Evolutionary conservation across 1,140 invertebrate genomes (phyloP), one percentile per base, ranked within the genome.

Genomic region (Odontomachus brunneus): DNA sequence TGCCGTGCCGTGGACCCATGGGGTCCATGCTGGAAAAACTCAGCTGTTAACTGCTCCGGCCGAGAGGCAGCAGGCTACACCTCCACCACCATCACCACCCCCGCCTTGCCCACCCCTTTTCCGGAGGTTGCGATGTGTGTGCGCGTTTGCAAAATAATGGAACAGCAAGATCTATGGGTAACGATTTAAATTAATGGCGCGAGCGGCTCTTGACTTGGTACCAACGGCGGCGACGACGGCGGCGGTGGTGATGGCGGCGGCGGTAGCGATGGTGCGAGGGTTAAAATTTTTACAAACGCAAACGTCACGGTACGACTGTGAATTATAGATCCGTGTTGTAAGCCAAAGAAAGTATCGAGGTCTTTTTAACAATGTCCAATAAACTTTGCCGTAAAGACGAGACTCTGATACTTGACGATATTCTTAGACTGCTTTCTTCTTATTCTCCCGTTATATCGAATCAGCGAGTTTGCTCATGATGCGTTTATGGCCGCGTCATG

Each of bases 11-110:
- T 65, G 86, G 69, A 90, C 92, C 91, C 91, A 89, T 90, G 92
- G 91, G 91, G 86, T 91, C 90, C 89, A 92, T 92, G 89, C 82
- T 92, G 91, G 90, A 92, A 92, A 92, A 92, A 92, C 89, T 92
- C 92, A 90, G 89, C 89, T 89, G 92, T 91, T 92, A 92, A 92
- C 91, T 90, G 91, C 87, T 89, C 83, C 87, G 86, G 88, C 87
- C 63, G 71, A 78, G 38, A 89, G 87, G 86, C 88, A 71, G 69
- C 33, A 53, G 69, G 33, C 51, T 51, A 38, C n/a, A n/a, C 75
- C 80, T 33, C 29, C 29, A 48, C 51, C 62, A 57, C 51, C 82
- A 67, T 5, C 29, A 48, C 51, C 62, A 57, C 51, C 82, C 71
- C 55, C 69, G 29, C 75, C 57, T 71, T 76, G 76, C 63, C 84